Percentiles rank a stretch among this genome's conserved stretches.
Evolutionary conservation across 2,797 vertebrate species (phyloP).

Genomic region (Coranthus polyacanthus): DNA sequence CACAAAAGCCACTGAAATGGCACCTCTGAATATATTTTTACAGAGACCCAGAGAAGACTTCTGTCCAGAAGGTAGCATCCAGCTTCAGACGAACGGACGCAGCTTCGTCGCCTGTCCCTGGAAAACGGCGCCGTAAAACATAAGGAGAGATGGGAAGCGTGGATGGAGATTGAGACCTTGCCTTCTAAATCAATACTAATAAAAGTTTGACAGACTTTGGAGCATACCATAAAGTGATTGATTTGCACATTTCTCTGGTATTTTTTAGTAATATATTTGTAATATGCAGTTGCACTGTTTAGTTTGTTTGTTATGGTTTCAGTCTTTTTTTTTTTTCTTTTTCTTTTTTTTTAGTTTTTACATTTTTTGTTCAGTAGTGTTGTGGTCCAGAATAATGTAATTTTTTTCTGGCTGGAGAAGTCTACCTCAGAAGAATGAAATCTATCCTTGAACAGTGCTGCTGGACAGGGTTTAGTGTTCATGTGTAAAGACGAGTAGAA

Average conservation of each 20-base stretch:
- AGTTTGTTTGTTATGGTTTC: conserved; percentile 18
- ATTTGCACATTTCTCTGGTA: conserved; percentile 1
- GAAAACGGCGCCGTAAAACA: conserved; percentile 64
- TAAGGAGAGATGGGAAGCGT: conserved; percentile 9
- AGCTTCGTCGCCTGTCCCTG: neutral
- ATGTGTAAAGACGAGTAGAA: neutral
- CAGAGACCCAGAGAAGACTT: conserved; percentile 46
- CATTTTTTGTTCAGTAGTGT: too few relatives aligned
- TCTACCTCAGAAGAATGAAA: neutral
- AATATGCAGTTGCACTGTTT: neutral
- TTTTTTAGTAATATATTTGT: conserved; percentile 13
- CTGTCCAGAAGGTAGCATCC: conserved; percentile 38
- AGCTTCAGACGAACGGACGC: conserved; percentile 24
- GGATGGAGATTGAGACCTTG: neutral
- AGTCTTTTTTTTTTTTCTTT: too few relatives aligned
- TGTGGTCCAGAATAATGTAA: conserved; percentile 1
- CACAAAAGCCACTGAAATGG: conserved; percentile 14
- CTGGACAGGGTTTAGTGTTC: neutral
- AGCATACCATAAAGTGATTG: neutral
- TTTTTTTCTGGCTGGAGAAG: neutral
- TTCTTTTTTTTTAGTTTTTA: too few relatives aligned
- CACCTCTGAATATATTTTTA: conserved; percentile 44
- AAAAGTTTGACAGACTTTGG: conserved; percentile 5
- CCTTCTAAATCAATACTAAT: neutral
- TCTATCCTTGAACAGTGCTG: neutral